Evolutionary conservation across 2,113 vertebrate genomes (phyloP).

Genomic region (Dipodomys ordii): DNA sequence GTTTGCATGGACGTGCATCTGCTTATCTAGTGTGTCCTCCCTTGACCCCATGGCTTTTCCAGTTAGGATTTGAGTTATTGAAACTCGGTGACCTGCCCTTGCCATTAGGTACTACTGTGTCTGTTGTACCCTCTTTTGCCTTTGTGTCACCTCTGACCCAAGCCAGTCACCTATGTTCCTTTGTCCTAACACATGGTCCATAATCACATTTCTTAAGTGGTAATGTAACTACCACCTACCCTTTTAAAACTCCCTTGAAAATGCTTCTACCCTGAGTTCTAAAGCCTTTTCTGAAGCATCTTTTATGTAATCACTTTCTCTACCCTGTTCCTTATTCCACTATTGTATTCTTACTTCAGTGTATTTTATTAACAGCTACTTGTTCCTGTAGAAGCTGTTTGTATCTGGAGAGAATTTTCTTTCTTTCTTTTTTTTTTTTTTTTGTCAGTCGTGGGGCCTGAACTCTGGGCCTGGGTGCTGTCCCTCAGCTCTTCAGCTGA

Average conservation of each 20-base stretch:
- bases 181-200: neutral
- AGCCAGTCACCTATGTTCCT: neutral
- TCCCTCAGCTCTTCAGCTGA: no score
- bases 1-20: neutral
- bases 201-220: neutral
- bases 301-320: neutral
- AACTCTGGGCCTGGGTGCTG: no score
- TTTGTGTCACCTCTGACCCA: neutral
- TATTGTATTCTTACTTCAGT: neutral
- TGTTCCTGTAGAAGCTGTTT: neutral
- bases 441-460: no score
- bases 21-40: neutral
- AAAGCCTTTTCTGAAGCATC: neutral
- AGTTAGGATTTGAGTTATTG: neutral
- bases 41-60: neutral
- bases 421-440: neutral
- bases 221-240: neutral
- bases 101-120: neutral
- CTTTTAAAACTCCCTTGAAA: constrained; percentile 4
- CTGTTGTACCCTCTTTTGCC: neutral
- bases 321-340: neutral
- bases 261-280: neutral
- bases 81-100: neutral
- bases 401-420: neutral
- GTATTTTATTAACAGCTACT: neutral